Conservation (phyloP, 2,888 invertebrate species). For the Patella caerulea region DNA sequence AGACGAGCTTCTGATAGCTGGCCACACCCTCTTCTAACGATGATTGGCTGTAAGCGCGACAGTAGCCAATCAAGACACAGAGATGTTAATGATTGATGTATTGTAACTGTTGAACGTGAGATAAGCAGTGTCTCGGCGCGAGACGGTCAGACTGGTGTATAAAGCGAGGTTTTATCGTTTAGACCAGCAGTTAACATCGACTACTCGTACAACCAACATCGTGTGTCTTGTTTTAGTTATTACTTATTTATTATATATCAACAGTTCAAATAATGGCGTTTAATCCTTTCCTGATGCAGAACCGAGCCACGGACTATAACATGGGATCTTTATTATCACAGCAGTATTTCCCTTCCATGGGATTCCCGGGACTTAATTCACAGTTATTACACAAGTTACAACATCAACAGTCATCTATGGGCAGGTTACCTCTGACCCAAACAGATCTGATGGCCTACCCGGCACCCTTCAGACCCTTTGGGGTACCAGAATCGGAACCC, state of each 20-base stretch:
- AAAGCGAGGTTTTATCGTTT: constrained; percentile 17
- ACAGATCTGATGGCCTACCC: constrained; percentile 19
- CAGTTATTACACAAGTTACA: constrained; percentile 19
- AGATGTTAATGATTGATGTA: constrained; percentile 10
- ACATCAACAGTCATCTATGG: background rate
- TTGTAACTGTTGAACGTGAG: constrained; percentile 11
- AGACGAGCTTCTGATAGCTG: constrained; percentile 13
- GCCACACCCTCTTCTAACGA: constrained; percentile 16
- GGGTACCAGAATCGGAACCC: constrained; percentile 75
- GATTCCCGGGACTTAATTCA: constrained; percentile 19
- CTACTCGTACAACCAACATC: constrained; percentile 9
- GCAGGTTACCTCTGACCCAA: constrained; percentile 14
- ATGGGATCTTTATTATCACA: constrained; percentile 11
- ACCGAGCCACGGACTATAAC: constrained; percentile 20
- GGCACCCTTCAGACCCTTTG: constrained; percentile 72
- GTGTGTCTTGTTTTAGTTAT: background rate
- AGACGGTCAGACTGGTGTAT: constrained; percentile 19
- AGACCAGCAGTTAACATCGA: constrained; percentile 11
- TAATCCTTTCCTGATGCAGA: constrained; percentile 22
- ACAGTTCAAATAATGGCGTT: constrained; percentile 19
- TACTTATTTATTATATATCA: constrained; percentile 1
- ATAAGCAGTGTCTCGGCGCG: constrained; percentile 15
- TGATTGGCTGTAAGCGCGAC: constrained; percentile 16
- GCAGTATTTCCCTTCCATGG: constrained; percentile 16
- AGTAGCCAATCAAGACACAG: constrained; percentile 21